Conservation (phyloP, 2,888 invertebrate species). For the Terebella lapidaria region DNA sequence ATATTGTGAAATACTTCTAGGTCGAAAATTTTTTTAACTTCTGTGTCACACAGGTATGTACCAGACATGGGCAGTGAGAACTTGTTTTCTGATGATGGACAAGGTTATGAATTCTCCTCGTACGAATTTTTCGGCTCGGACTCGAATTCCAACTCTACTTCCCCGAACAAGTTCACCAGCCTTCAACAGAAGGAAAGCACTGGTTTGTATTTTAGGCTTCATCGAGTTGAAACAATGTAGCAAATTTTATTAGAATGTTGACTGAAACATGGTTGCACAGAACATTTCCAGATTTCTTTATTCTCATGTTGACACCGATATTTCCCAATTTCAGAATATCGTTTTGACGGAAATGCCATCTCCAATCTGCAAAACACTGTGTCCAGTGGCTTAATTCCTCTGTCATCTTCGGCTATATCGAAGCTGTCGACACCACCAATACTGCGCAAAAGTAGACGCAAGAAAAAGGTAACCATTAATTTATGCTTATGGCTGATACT, state of each 20-base stretch:
- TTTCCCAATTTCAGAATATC: constrained; percentile 12
- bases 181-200: neutral
- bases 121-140: constrained; percentile 17
- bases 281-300: no score
- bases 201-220: neutral
- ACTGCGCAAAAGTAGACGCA: constrained; percentile 8
- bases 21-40: no score
- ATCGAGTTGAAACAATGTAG: no score
- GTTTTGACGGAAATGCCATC: constrained; percentile 20
- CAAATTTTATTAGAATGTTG: no score
- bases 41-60: no score
- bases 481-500: no score
- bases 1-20: no score
- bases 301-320: no score
- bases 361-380: constrained; percentile 7
- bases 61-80: neutral
- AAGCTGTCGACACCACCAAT: constrained; percentile 22
- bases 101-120: constrained; percentile 10
- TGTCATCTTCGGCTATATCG: constrained; percentile 17
- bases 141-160: neutral
- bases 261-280: no score
- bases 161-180: neutral
- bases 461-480: neutral
- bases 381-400: constrained; percentile 17
- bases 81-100: neutral